These are phyloP conservation scores for Imbricaverruca yamaguchii DNA, from an alignment of 2,888 invertebrate species.

Conservation along the genomic window DNA sequence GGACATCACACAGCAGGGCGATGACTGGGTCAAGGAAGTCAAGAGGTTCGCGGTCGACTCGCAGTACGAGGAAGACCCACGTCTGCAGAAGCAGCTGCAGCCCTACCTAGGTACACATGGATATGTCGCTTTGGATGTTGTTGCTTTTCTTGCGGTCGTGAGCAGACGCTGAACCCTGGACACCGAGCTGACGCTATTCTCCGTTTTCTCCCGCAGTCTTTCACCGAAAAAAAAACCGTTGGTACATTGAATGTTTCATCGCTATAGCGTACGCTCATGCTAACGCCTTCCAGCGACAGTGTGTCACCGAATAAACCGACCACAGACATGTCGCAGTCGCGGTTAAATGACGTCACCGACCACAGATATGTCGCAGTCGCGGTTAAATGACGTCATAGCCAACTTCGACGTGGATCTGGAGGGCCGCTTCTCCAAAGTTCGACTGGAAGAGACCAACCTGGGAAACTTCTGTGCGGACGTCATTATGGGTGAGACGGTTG, in stretches of 20 bases:
- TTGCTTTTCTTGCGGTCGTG: too few species aligned
- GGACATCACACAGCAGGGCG: constrained; percentile 53
- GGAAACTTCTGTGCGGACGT: constrained; percentile 69
- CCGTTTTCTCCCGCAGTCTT: constrained; percentile 15
- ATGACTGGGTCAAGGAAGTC: constrained; percentile 51
- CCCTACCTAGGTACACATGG: constrained; percentile 56
- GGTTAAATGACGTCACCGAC: constrained; percentile 63
- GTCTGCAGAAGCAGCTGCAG: constrained; percentile 60
- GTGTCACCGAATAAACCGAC: neutral
- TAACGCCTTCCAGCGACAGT: neutral
- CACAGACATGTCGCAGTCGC: constrained; percentile 66
- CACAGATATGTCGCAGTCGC: constrained; percentile 66
- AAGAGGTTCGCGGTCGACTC: constrained; percentile 63
- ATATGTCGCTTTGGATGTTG: too few species aligned
- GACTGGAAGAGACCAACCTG: constrained; percentile 79
- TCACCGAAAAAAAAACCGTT: neutral
- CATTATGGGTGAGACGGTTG: constrained; percentile 49
- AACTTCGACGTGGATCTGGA: constrained; percentile 78
- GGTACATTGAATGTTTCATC: neutral
- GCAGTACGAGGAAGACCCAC: constrained; percentile 60
- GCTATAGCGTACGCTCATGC: too few species aligned
- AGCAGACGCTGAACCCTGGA: too few species aligned
- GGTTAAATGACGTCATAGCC: constrained; percentile 75
- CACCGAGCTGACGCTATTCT: too few species aligned
- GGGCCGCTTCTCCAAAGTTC: constrained; percentile 69